Evolutionary conservation across 2,797 vertebrate species (phyloP), one percentile per base, ranked within the genome.

Genomic region (Cryptoblepharus egeriae): DNA sequence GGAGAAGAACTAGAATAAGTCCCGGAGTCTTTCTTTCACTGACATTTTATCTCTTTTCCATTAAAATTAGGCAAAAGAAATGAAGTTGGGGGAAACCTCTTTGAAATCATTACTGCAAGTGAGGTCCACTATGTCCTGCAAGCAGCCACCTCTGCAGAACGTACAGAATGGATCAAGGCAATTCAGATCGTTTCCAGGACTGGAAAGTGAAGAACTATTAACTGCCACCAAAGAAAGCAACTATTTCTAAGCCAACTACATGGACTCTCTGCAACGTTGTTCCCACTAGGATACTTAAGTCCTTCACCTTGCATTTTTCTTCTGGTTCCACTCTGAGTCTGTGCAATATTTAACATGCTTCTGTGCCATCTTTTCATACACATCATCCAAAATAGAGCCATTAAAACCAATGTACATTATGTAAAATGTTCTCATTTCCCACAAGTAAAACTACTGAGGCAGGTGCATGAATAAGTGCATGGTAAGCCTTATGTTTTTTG

Each of bases 41-140:
- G 45, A 72, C 37, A 87, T 18, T 18, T 57, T 22, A 88, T 71
- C 26, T 74, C 22, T 7, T 82, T 85, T 89, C 30, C 82, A 57
- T 86, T 58, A 71, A 26, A 30, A 64, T 6, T 90, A 99, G 98
- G 96, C 87, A 99, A 96, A 93, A 99, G 94, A 85, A 92, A 95
- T 5, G 97, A 98, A 1, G 81, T 94, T 32, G 96, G 97, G 0
- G 97, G 97, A 58, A 97, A 99, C 91, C 96, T 99, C 75, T 99
- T 99, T 93, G 98, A 99, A 96, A 98, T 99, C 95, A 99, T 99
- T 94, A 98, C 98, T 9, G 97, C 98, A 24, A 95, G 96, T 16
- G 98, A 99, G 88, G 94, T 93, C 58, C 98, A 98, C 86, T 99
- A 98, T 86, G 97, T 97, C 88, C 88, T 99, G 88, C 98, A 99